Evolutionary conservation across 1,140 invertebrate genomes (phyloP).

Genomic region (Hycleus cichorii): DNA sequence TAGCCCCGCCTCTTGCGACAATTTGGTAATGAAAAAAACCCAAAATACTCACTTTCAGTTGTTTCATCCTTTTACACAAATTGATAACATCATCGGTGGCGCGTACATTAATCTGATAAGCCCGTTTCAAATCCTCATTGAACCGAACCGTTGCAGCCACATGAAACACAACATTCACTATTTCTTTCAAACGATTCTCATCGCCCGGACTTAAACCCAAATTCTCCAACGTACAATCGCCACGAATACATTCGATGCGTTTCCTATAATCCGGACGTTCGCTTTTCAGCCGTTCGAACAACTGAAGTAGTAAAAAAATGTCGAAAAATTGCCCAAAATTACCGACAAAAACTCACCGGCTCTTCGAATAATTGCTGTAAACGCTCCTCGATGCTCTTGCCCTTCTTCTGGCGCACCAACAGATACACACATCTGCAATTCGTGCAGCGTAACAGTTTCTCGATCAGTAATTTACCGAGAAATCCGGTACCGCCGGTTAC

Average conservation of each 20-base stretch:
- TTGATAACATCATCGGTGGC: slow-evolving; percentile 67
- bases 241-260: slow-evolving; percentile 64
- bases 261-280: slow-evolving; percentile 27
- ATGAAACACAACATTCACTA: slow-evolving; percentile 80
- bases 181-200: slow-evolving; percentile 57
- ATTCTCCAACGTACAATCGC: slow-evolving; percentile 66
- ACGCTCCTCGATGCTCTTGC: slow-evolving; percentile 54
- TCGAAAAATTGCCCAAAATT: neutral
- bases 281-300: slow-evolving; percentile 16
- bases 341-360: slow-evolving; percentile 41
- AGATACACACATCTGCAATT: slow-evolving; percentile 67
- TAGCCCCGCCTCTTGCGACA: no score
- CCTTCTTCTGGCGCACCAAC: slow-evolving; percentile 70
- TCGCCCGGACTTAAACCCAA: slow-evolving; percentile 69
- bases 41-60: slow-evolving; percentile 48
- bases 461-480: slow-evolving; percentile 78
- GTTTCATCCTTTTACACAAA: slow-evolving; percentile 65
- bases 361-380: slow-evolving; percentile 55
- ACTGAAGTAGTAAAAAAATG: slow-evolving; percentile 4
- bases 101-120: slow-evolving; percentile 66
- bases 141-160: slow-evolving; percentile 85
- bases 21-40: no score
- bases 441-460: slow-evolving; percentile 76
- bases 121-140: slow-evolving; percentile 63
- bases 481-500: slow-evolving; percentile 71